Conservation (phyloP, 2,113 vertebrate genomes). For the Xenopus laevis region DNA sequence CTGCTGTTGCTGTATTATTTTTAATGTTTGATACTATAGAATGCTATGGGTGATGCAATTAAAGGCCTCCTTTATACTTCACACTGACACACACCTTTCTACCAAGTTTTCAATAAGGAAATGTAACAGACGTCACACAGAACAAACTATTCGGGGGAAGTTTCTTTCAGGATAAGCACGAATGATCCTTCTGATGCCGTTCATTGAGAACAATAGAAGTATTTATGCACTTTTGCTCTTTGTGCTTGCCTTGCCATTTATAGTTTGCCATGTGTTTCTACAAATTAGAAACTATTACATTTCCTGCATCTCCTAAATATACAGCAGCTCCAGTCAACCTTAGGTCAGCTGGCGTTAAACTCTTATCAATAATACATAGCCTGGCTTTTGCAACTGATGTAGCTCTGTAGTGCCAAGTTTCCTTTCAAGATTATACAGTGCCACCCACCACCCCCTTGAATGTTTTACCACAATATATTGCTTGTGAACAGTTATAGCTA, state of each 20-base stretch:
- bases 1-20: too few relatives aligned
- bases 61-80: too few relatives aligned
- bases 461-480: not conserved
- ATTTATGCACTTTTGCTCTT: not conserved
- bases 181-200: not conserved
- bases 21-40: too few relatives aligned
- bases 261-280: not conserved
- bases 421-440: slow-evolving; percentile 12
- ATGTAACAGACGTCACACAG: not conserved
- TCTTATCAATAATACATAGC: slow-evolving; percentile 20
- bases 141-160: not conserved
- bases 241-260: not conserved
- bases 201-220: not conserved
- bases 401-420: slow-evolving; percentile 15
- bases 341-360: not conserved
- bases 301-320: not conserved
- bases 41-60: too few relatives aligned
- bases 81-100: too few relatives aligned
- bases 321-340: slow-evolving; percentile 1
- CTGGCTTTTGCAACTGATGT: not conserved
- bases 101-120: too few relatives aligned
- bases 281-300: not conserved
- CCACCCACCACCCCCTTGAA: slow-evolving; percentile 10
- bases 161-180: not conserved
- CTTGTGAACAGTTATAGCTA: too few relatives aligned